Evolutionary conservation across 2,888 invertebrate genomes (phyloP).

Genomic region (Serripes groenlandicus): DNA sequence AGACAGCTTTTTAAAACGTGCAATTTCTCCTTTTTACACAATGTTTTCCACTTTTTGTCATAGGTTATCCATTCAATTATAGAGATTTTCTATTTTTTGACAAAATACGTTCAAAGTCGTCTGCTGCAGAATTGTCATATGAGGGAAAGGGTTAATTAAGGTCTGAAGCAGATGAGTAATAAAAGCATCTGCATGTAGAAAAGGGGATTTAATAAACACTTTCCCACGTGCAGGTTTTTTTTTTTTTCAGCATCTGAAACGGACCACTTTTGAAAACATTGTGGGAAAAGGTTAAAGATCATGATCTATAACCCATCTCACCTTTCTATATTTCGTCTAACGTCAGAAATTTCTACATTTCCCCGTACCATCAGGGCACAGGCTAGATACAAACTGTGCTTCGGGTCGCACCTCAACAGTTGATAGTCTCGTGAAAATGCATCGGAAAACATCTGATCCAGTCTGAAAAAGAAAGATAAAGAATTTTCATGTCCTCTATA

Average conservation of each 20-base stretch:
- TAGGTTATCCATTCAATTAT: too few species aligned
- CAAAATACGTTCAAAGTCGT: too few species aligned
- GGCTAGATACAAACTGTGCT: constrained; percentile 85
- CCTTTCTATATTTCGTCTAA: constrained; percentile 87
- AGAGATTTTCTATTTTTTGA: too few species aligned
- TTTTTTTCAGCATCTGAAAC: background rate
- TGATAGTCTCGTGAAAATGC: constrained; percentile 86
- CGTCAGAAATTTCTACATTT: constrained; percentile 86
- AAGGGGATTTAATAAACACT: too few species aligned
- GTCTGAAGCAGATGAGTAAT: background rate
- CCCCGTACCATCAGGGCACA: constrained; percentile 87
- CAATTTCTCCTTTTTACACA: too few species aligned
- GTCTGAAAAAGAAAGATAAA: too few species aligned
- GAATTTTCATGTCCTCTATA: too few species aligned
- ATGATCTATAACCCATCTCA: constrained; percentile 58
- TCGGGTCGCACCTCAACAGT: constrained; percentile 85
- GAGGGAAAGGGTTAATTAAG: background rate
- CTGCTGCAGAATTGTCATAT: too few species aligned
- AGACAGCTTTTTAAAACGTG: too few species aligned
- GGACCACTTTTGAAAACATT: background rate
- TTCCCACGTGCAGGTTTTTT: too few species aligned
- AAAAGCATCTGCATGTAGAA: too few species aligned
- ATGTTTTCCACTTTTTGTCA: too few species aligned
- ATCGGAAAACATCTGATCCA: constrained; percentile 87
- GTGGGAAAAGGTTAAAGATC: background rate